phyloP scores from a whole-genome alignment of 2,113 vertebrate genomes.

The Microtus pennsylvanicus region DNA sequence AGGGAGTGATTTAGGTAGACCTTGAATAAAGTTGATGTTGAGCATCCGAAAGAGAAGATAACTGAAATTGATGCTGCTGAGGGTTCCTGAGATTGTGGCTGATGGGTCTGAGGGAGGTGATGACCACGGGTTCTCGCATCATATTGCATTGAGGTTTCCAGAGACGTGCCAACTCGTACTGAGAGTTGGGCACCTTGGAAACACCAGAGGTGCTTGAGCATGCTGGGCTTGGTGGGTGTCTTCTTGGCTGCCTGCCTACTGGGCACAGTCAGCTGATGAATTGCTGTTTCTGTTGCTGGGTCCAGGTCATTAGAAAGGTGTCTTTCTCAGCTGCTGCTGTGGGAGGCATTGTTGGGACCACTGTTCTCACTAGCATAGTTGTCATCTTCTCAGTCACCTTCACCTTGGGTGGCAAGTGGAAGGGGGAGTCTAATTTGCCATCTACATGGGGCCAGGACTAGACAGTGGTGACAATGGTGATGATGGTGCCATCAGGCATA shows the following conservation, averaged over 20 bases:
- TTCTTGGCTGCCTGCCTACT: constrained; percentile 92
- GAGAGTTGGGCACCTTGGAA: constrained; percentile 95
- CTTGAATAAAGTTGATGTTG: background rate
- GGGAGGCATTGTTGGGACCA: constrained; percentile 81
- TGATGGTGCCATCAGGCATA: constrained; percentile 97
- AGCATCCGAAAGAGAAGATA: background rate
- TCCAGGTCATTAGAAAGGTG: constrained; percentile 93
- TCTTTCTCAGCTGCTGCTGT: constrained; percentile 89
- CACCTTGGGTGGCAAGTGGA: constrained; percentile 95
- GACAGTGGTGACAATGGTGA: constrained; percentile 97
- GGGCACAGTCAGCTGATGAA: constrained; percentile 95
- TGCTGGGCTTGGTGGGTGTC: constrained; percentile 97
- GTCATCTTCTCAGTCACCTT: constrained; percentile 95
- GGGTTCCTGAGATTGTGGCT: constrained; percentile 56
- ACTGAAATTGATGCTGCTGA: background rate
- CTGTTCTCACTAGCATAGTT: constrained; percentile 88
- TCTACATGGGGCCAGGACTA: constrained; percentile 95
- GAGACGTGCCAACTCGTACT: constrained; percentile 92
- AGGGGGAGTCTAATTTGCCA: constrained; percentile 93
- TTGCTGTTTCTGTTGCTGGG: constrained; percentile 97
- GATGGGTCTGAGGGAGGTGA: constrained; percentile 63
- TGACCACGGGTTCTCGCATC: constrained; percentile 70
- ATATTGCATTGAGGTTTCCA: constrained; percentile 89
- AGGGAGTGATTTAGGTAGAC: background rate
- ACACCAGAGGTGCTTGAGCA: constrained; percentile 98